Conservation (phyloP, 2,888 invertebrate species). For the Acrobasis consociella region DNA sequence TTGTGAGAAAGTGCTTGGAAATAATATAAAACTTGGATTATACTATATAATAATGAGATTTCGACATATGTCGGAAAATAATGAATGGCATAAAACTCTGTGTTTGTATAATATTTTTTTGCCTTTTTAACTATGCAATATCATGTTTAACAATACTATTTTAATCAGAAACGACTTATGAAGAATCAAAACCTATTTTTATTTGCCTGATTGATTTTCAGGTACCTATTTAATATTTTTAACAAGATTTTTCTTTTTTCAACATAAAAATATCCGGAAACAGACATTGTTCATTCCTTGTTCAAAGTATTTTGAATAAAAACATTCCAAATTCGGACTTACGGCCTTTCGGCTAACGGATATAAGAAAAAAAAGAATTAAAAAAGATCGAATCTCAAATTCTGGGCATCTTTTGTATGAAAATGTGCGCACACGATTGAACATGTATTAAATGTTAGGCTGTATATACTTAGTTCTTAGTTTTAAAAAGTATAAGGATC, state of each 20-base stretch:
- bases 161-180: no score
- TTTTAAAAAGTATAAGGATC: slow-evolving; percentile 68
- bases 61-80: neutral
- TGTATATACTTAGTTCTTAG: slow-evolving; percentile 64
- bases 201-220: no score
- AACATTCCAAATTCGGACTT: slow-evolving; percentile 54
- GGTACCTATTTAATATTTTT: no score
- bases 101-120: neutral
- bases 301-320: slow-evolving; percentile 25
- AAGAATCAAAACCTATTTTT: no score
- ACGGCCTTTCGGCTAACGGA: slow-evolving; percentile 29
- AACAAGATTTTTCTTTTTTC: no score
- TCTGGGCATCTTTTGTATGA: slow-evolving; percentile 23
- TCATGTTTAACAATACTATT: neutral
- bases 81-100: neutral
- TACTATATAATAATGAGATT: neutral
- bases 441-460: slow-evolving; percentile 55
- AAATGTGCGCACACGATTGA: slow-evolving; percentile 34
- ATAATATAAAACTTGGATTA: slow-evolving; percentile 2
- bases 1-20: slow-evolving; percentile 19
- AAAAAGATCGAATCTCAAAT: slow-evolving; percentile 57
- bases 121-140: neutral
- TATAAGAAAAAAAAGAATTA: slow-evolving; percentile 41
- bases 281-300: slow-evolving; percentile 23
- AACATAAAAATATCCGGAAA: no score